These are phyloP conservation scores for Circaetus cinerascens DNA, from an alignment of 2,113 vertebrate species.

Conservation along the genomic window DNA sequence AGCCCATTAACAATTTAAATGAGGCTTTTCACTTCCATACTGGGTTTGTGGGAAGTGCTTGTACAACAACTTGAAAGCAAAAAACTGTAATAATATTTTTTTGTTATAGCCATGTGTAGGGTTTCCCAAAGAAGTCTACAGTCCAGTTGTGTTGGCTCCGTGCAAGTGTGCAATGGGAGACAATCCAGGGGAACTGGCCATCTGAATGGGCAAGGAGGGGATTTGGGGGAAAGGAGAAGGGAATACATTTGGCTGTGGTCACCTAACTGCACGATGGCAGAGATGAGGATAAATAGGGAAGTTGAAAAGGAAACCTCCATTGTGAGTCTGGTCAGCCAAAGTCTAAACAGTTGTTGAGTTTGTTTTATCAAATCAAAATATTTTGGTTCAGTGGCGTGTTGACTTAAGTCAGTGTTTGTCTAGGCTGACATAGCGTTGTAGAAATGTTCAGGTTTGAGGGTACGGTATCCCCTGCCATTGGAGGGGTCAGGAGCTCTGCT, in stretches of 20 bases:
- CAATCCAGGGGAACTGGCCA: neutral
- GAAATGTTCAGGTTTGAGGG: neutral
- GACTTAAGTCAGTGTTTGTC: neutral
- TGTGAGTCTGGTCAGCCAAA: neutral
- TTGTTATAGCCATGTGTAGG: accelerated
- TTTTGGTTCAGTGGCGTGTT: neutral
- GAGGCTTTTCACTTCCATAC: neutral
- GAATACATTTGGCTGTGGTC: neutral
- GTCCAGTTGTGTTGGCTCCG: neutral
- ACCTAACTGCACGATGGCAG: neutral
- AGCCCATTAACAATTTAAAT: neutral
- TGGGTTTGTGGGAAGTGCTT: neutral
- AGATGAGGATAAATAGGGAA: constrained; percentile 7
- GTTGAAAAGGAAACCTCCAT: neutral
- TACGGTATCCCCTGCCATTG: neutral
- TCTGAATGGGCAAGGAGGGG: neutral
- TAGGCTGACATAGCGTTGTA: neutral
- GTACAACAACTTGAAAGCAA: neutral
- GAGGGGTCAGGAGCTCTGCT: neutral
- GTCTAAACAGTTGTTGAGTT: constrained; percentile 33
- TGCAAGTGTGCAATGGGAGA: neutral
- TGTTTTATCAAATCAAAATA: constrained; percentile 52
- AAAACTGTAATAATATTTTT: neutral
- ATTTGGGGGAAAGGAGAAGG: neutral
- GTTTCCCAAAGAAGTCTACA: neutral